These are phyloP conservation scores for Coleophora flavipennella DNA, from an alignment of 2,888 invertebrate genomes.

Conservation along the genomic window DNA sequence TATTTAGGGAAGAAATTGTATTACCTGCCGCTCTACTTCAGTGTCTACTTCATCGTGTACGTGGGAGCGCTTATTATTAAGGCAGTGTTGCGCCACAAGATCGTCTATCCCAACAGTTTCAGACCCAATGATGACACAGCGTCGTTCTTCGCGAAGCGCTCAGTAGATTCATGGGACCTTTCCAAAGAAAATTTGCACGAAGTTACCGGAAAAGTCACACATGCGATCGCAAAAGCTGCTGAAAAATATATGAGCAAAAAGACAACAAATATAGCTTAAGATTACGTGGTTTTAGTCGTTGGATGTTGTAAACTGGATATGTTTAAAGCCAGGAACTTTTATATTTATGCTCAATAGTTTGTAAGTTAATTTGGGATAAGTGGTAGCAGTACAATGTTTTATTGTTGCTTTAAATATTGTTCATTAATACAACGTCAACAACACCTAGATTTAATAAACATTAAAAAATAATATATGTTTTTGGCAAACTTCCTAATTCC, in stretches of 20 bases:
- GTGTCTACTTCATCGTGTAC: conserved; percentile 79
- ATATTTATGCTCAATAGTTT: neutral
- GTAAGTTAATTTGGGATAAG: neutral
- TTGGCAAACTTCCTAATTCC: too few relatives aligned
- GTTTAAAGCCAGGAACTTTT: conserved; percentile 28
- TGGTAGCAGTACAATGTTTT: conserved; percentile 1
- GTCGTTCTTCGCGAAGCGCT: conserved; percentile 55
- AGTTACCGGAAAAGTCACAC: conserved; percentile 57
- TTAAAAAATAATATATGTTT: neutral
- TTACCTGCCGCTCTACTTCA: conserved; percentile 83
- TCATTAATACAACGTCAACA: conserved; percentile 52
- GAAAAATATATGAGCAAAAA: conserved; percentile 42
- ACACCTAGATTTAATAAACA: neutral
- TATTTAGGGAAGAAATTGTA: conserved; percentile 82
- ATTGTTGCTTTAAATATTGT: conserved; percentile 44
- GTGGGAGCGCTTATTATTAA: conserved; percentile 81
- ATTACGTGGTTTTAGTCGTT: conserved; percentile 12
- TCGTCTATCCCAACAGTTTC: conserved; percentile 74
- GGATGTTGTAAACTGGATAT: conserved; percentile 62
- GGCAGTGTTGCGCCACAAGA: conserved; percentile 81
- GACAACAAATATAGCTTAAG: conserved; percentile 18
- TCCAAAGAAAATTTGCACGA: conserved; percentile 63
- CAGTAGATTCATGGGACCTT: conserved; percentile 56
- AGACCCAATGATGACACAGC: conserved; percentile 52
- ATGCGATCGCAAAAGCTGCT: conserved; percentile 52